Conservation (phyloP, 2,797 vertebrate species). For the Cetoscarus ocellatus region DNA sequence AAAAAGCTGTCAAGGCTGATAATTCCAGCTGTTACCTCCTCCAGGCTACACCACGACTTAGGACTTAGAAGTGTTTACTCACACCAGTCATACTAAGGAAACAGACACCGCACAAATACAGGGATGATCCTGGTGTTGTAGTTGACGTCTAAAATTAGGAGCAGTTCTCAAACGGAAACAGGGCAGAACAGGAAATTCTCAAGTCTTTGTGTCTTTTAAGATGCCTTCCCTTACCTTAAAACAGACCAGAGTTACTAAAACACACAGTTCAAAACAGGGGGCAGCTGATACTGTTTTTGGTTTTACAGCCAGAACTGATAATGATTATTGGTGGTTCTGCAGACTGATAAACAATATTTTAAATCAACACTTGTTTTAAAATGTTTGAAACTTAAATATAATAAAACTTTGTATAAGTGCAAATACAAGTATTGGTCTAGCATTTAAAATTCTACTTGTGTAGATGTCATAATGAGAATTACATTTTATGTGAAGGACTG, state of each 20-base stretch:
- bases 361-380: too few relatives aligned
- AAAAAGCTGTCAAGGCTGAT: constrained; percentile 28
- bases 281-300: too few relatives aligned
- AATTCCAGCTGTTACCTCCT: neutral
- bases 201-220: constrained; percentile 5
- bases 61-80: constrained; percentile 43
- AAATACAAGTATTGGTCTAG: too few relatives aligned
- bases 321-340: too few relatives aligned
- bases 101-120: constrained; percentile 4
- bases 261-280: too few relatives aligned
- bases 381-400: too few relatives aligned
- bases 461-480: too few relatives aligned
- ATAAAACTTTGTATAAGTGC: too few relatives aligned
- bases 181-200: constrained; percentile 1
- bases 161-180: neutral
- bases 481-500: too few relatives aligned
- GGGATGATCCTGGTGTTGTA: neutral
- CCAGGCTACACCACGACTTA: neutral
- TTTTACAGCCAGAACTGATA: too few relatives aligned
- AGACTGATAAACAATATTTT: too few relatives aligned
- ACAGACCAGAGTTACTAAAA: constrained; percentile 8
- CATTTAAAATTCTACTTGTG: too few relatives aligned
- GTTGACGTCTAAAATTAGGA: neutral
- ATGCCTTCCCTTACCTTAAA: constrained; percentile 4
- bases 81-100: constrained; percentile 15